Base-by-base conservation (phyloP, 2,888 invertebrate species). In the Lissocephala sabroskyi region DNA sequence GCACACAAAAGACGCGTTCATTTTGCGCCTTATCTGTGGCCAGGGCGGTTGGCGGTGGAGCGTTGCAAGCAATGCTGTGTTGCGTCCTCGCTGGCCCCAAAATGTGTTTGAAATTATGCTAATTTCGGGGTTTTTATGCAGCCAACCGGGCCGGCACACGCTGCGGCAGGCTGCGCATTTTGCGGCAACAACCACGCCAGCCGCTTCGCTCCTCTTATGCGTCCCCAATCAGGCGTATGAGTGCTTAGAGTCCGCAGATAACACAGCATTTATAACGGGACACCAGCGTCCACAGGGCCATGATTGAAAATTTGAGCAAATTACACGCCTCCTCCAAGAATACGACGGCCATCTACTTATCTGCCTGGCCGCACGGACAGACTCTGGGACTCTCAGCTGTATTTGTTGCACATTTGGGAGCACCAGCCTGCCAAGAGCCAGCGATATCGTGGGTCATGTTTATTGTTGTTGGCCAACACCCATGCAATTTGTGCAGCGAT, bases 121-220 rank as follows among this genome's bases (percentile, higher is more conserved):
- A 76, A 70, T 70, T 70, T 65, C 59, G 65, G 51, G 57, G 59
- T 59, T 73, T 70, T 76, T 76, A 76, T 68, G 74, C 59, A 60
- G 49, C 46, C 62, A 52, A 49, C 60, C 48, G 37, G 37, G 45
- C 48, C 41, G 47, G 50, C 52, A 44, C 56, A 58, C 45, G 47
- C 46, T 44, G 51, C 65, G 48, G 52, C 51, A 57, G 52, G 49
- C 43, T 49, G 41, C 45, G 57, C 50, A 56, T 46, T 56, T 50
- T 56, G 58, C 29, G 40, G 49, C 29, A 9, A n/a, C n/a, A n/a
- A 6, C 39, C 52, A 30, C 37, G 49, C 30, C 53, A 45, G 13
- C 55, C 54, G 44, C 47, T 30, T 30, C 30, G 7, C n/a, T 30
- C 9, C 26, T 4, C 26, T n/a, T n/a, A 50, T 52, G 65, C 48